Evolutionary conservation across 2,113 vertebrate species (phyloP), one percentile per base, ranked within the genome.

Genomic region (Octodon degus): DNA sequence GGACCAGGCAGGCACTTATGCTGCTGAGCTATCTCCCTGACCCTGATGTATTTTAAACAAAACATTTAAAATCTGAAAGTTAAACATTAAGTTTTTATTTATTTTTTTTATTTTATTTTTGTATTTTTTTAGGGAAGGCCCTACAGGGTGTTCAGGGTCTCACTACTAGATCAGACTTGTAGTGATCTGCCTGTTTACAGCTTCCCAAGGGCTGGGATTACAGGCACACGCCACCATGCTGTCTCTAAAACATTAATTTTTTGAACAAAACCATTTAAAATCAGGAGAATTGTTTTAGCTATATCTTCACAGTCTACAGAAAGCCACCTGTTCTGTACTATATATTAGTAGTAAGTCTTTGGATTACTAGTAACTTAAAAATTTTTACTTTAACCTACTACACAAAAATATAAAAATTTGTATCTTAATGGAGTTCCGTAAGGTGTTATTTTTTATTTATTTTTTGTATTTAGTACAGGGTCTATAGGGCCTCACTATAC

Each of bases 201-300:
- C 50, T 7, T 50, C 50, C 50, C 50, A 50, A 50, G 50, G 11
- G 50, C 50, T 50, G 50, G 50, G 50, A 11, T 50, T 50, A 50
- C 50, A 50, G 50, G 50, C 50, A 50, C 11, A 2, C 1, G 10
- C 9, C 50, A 50, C 8, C 50, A 50, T 12, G 50, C 43, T 43
- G 43, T 43, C 43, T 43, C 43, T 40, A 74, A 74, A 74, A 72
- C n/a, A 72, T 37, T 22, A 47, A 77, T 7, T 43, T 85, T 92
- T 96, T 92, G 60, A 87, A 81, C 3, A 63, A 65, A 86, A 76
- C 62, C 77, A 19, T 70, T 76, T 83, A 58, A 86, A 87, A 93
- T 40, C 47, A 90, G 70, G 60, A 87, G 55, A 89, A 81, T 91
- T 95, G 40, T 14, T 27, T 60, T 14, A 70, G 30, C 14, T 80